Conservation (phyloP, 2,888 invertebrate species). For the Gymnocheta viridis region DNA sequence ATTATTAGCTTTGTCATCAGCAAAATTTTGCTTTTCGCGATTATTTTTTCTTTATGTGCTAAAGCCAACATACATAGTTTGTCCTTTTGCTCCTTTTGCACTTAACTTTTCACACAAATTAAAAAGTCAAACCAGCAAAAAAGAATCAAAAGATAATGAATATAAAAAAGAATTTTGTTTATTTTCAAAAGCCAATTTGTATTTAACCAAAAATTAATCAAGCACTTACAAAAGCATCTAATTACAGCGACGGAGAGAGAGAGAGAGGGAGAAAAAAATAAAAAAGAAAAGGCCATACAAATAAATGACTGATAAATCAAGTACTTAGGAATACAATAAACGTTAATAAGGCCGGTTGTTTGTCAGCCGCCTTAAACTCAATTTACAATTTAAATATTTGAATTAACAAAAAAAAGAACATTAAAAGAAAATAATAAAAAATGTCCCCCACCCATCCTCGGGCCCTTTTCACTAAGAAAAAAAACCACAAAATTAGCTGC, state of each 20-base stretch:
- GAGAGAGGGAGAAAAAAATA: not conserved
- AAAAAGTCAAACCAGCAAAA: conserved; percentile 38
- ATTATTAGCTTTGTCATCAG: conserved; percentile 44
- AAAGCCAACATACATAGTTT: conserved; percentile 12
- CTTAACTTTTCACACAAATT: conserved; percentile 47
- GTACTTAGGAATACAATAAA: conserved; percentile 64
- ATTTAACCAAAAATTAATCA: conserved; percentile 64
- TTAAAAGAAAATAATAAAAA: conserved; percentile 30
- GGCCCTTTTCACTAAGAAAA: not conserved
- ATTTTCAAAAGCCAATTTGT: conserved; percentile 62
- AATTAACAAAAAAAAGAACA: conserved; percentile 24
- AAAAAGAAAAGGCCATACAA: conserved; percentile 38
- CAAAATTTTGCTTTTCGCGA: conserved; percentile 5
- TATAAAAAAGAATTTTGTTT: conserved; percentile 42
- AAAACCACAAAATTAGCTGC: conserved; percentile 66
- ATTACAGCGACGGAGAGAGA: conserved; percentile 34
- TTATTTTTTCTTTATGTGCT: not conserved
- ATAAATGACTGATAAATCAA: conserved; percentile 50
- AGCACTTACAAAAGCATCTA: conserved; percentile 61
- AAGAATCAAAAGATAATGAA: conserved; percentile 14
- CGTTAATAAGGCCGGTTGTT: conserved; percentile 60
- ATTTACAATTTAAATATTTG: conserved; percentile 64
- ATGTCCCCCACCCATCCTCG: not conserved
- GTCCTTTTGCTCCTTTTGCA: conserved; percentile 29
- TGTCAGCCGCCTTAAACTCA: conserved; percentile 46